Base-by-base conservation (phyloP, 2,113 vertebrate genomes). In the Leptobrachium ailaonicum region DNA sequence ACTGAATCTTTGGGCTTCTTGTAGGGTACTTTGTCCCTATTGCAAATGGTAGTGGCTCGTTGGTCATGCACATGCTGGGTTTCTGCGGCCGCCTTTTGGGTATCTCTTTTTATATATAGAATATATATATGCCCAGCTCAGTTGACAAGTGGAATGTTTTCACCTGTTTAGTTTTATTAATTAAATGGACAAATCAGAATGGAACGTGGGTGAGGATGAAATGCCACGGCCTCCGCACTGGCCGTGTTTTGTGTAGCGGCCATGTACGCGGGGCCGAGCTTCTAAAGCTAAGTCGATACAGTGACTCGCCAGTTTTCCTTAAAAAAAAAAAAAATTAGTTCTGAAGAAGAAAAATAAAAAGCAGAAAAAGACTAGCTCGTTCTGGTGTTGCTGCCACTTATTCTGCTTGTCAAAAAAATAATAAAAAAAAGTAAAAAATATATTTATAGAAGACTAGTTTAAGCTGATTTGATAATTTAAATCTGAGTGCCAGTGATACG, bases 1-100 rank as follows among this genome's bases (percentile, higher is more conserved):
- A 92, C 87, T 93, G 89, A 93, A 7, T 66, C 7, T 73, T 73
- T 0, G 11, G 74, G 80, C 78, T 82, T 80, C 77, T 42, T 79
- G 3, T 87, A 87, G 85, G 83, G 54, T 56, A 83, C 85, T 71
- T 66, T 85, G 71, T 86, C 85, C 83, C 84, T 83, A 87, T 82
- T 81, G 82, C 44, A 86, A 83, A 71, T 79, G 85, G 83, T 86
- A 87, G 86, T 87, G 87, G 85, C 83, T 86, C 85, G 85, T 86
- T 83, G 88, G 87, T 85, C 83, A 86, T 84, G 83, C 87, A 88
- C 88, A 88, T 88, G 85, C 85, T 84, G 82, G 79, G 83, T 86
- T 73, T 86, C 85, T 86, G 77, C 86, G 84, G 85, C 85, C 84
- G 2, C 84, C 83, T 86, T 32, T 83, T 82, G 86, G 56, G 83